Evolutionary conservation across 2,797 vertebrate species (phyloP), one percentile per base, ranked within the genome.

Genomic region (Epinephelus coioides): DNA sequence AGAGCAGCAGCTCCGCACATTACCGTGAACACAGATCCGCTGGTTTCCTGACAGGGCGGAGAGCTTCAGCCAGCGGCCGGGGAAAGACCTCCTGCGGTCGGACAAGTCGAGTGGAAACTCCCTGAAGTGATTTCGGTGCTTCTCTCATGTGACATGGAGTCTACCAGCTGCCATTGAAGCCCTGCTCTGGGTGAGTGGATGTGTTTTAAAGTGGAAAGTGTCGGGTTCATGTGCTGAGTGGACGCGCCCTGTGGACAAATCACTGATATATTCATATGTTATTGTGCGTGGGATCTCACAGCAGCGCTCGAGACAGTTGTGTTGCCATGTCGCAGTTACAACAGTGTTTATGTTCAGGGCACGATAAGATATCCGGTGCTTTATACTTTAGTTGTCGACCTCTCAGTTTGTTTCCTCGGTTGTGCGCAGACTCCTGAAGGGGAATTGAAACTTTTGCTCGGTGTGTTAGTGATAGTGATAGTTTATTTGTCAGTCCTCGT

Each of bases 381-480:
- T 73, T 65, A 4, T 30, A 3, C 13, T 55, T 27, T 34, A 17
- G 18, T 6, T 15, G 68, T 65, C 53, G 73, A 56, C 6, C n/a
- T 23, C 4, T 30, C 60, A 3, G 55, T 25, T 60, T 2, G 30
- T 66, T 84, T 73, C 72, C 69, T 62, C 56, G 0, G 6, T 11
- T 6, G 14, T 50, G 69, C 67, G 56, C 66, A 66, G 43, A 59
- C 66, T 77, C 67, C 3, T 21, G 3, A 53, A 64, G 6, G 13
- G 83, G 80, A 86, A 81, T 62, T 64, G 73, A 88, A 88, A 92
- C 73, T 83, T 81, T 56, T 10, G 34, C 51, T 49, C 15, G 0
- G 38, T n/a, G 14, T 19, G 12, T 30, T 55, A 6, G 18, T 17
- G 25, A 9, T n/a, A 0, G 49, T 44, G n/a, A n/a, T n/a, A n/a